Conservation (phyloP, 1,140 invertebrate species). For the Pseudoatta argentina region DNA sequence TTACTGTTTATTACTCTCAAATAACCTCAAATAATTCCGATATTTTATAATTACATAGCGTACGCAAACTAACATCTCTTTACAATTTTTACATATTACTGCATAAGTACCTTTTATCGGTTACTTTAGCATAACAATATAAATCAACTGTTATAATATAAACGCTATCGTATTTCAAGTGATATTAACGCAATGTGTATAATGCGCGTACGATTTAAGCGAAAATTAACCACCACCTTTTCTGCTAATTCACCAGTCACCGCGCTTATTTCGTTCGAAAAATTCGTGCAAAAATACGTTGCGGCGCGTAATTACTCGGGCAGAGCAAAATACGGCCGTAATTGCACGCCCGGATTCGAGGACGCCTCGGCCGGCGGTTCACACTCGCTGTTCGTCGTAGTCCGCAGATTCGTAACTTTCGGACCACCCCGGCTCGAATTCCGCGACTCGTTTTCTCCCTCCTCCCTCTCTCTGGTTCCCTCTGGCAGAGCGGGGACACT, state of each 20-base stretch:
- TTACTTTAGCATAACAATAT: background rate
- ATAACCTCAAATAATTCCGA: background rate
- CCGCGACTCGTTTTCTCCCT: constrained; percentile 73
- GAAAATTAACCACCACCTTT: background rate
- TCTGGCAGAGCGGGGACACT: constrained; percentile 72
- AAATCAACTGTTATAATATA: background rate
- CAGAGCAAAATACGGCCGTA: constrained; percentile 29
- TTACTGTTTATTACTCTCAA: background rate
- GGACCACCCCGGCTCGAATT: constrained; percentile 79
- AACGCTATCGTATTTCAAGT: background rate
- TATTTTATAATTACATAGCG: background rate
- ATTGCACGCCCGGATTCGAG: constrained; percentile 38
- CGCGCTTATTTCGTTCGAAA: constrained; percentile 17
- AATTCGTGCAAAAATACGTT: constrained; percentile 32
- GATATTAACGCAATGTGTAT: background rate
- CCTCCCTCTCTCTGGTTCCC: background rate
- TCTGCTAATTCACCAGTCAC: constrained; percentile 6
- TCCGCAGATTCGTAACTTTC: constrained; percentile 72
- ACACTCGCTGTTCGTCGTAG: constrained; percentile 49
- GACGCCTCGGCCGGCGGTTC: constrained; percentile 2
- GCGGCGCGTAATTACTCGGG: constrained; percentile 22
- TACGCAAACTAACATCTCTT: background rate
- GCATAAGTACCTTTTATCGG: background rate
- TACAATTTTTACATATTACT: background rate
- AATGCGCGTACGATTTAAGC: background rate